These are phyloP conservation scores for Caenorhabditis zanzibari DNA, from an alignment of 2,888 invertebrate species.

Conservation along the genomic window DNA sequence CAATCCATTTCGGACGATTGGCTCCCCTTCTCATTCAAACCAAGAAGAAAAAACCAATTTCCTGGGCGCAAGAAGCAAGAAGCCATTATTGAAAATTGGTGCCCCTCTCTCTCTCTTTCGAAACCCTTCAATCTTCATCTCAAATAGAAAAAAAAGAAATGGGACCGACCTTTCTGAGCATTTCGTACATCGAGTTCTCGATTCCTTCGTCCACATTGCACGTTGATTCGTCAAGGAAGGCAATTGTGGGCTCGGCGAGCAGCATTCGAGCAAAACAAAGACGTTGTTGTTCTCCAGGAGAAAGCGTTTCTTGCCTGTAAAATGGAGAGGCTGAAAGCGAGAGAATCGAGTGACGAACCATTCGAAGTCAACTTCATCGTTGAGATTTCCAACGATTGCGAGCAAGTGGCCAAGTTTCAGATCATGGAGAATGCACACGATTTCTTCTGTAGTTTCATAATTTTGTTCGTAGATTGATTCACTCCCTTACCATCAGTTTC, in stretches of 20 bases:
- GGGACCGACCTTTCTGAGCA: slow-evolving; percentile 62
- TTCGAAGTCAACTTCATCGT: slow-evolving; percentile 84
- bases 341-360: slow-evolving; percentile 84
- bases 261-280: slow-evolving; percentile 96
- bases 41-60: slow-evolving; percentile 57
- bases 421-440: slow-evolving; percentile 83
- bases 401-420: slow-evolving; percentile 82
- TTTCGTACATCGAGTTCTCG: slow-evolving; percentile 69
- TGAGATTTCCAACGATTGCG: slow-evolving; percentile 83
- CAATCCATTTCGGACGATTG: slow-evolving; percentile 48
- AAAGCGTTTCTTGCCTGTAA: slow-evolving; percentile 89
- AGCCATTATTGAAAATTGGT: slow-evolving; percentile 63
- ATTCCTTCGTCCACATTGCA: slow-evolving; percentile 87
- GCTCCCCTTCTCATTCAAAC: slow-evolving; percentile 27
- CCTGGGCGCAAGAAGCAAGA: slow-evolving; percentile 50
- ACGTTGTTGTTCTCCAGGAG: slow-evolving; percentile 97
- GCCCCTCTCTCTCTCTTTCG: slow-evolving; percentile 6
- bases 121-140: slow-evolving; percentile 24
- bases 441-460: slow-evolving; percentile 48
- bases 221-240: slow-evolving; percentile 95
- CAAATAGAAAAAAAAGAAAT: slow-evolving; percentile 28
- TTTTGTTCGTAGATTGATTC: neutral
- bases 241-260: slow-evolving; percentile 88
- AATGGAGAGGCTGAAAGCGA: neutral
- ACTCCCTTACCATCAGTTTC: slow-evolving; percentile 25